Conservation (phyloP, 1,140 invertebrate species). For the Galleria mellonella region DNA sequence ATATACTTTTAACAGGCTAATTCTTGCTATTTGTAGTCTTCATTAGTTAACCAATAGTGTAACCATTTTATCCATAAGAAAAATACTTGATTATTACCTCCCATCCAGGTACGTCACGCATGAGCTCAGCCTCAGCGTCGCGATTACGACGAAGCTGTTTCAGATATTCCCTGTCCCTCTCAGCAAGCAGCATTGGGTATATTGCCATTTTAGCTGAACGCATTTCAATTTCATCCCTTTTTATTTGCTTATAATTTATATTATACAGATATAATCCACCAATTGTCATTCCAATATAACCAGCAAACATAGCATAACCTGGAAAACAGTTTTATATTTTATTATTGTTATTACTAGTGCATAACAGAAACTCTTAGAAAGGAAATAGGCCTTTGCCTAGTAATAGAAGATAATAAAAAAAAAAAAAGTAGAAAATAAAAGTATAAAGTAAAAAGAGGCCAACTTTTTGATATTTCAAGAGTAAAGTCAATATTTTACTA, state of each 20-base stretch:
- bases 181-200: constrained; percentile 84
- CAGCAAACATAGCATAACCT: constrained; percentile 77
- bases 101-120: constrained; percentile 93
- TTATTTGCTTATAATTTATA: constrained; percentile 70
- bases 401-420: no score
- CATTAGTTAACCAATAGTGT: no score
- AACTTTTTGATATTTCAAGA: no score
- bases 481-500: no score
- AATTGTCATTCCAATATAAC: constrained; percentile 77
- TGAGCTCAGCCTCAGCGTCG: constrained; percentile 89
- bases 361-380: neutral
- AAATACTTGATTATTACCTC: constrained; percentile 65
- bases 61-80: no score
- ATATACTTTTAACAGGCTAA: no score
- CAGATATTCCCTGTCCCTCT: constrained; percentile 87
- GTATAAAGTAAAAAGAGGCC: no score
- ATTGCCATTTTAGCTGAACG: constrained; percentile 83
- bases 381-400: no score
- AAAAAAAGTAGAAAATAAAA: neutral
- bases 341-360: neutral
- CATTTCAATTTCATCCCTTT: constrained; percentile 80
- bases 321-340: constrained; percentile 9
- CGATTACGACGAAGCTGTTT: constrained; percentile 87
- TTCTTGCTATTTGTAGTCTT: no score
- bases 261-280: constrained; percentile 76